Conservation (phyloP, 2,888 invertebrate species). For the Magallana nippona region DNA sequence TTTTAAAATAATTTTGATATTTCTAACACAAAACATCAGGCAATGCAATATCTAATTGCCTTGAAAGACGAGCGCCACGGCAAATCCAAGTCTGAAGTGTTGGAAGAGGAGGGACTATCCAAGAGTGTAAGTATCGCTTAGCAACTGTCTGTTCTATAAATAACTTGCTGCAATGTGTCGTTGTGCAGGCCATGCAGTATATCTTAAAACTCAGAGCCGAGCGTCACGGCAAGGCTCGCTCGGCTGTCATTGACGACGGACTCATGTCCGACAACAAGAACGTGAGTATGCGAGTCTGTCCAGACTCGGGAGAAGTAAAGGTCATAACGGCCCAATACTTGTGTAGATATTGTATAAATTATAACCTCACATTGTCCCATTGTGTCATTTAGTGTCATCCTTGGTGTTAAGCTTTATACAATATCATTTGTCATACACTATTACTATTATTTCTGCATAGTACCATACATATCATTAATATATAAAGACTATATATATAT, state of each 20-base stretch:
- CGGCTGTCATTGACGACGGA: conserved; percentile 69
- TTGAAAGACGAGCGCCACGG: conserved; percentile 71
- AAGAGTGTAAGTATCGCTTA: conserved; percentile 55
- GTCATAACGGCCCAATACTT: not conserved
- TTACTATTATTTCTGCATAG: no score
- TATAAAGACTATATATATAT: no score
- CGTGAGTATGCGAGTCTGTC: not conserved
- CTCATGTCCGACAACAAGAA: not conserved
- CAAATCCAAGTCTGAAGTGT: conserved; percentile 64
- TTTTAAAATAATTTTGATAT: no score
- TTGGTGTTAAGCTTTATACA: no score
- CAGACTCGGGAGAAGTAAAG: not conserved
- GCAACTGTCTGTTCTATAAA: not conserved
- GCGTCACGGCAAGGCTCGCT: conserved; percentile 63
- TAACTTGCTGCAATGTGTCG: not conserved
- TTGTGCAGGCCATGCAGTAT: conserved; percentile 70
- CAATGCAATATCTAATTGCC: conserved; percentile 69
- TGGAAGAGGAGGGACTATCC: conserved; percentile 62
- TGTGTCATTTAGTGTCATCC: no score
- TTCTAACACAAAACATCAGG: conserved; percentile 51
- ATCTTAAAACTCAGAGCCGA: conserved; percentile 68
- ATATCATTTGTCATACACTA: no score
- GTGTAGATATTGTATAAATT: not conserved
- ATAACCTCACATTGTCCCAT: no score
- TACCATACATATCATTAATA: no score